phyloP scores from a whole-genome alignment of 2,113 vertebrate genomes.

The Pseudonaja textilis region DNA sequence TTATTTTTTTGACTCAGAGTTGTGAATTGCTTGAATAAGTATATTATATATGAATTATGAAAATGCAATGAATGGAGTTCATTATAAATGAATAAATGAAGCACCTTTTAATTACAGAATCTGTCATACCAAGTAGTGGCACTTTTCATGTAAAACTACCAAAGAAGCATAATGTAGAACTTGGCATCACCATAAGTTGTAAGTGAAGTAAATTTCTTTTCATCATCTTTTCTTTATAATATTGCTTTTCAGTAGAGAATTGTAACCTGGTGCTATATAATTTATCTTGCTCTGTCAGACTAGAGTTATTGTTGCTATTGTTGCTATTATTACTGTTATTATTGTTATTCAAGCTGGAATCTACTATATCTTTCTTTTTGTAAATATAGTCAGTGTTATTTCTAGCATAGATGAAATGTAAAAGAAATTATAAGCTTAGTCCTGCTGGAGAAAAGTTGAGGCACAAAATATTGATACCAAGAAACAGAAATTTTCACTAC shows the following conservation, averaged over 20 bases:
- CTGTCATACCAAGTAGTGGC: conserved; percentile 96
- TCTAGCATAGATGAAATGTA: conserved; percentile 21
- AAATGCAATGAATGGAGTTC: conserved; percentile 13
- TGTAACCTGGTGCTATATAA: not conserved
- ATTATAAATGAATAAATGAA: conserved; percentile 24
- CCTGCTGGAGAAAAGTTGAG: conserved; percentile 9
- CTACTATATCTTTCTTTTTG: conserved; percentile 25
- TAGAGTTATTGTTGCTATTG: not conserved
- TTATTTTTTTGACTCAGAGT: conserved; percentile 14
- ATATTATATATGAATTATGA: not conserved
- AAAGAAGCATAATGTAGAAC: conserved; percentile 95
- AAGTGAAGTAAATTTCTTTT: conserved; percentile 69
- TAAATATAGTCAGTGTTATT: conserved; percentile 11
- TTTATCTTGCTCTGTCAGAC: conserved; percentile 25
- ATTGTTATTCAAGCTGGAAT: not conserved
- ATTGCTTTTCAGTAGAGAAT: not conserved
- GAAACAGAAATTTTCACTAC: not conserved
- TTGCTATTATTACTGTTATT: not conserved
- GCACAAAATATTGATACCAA: conserved; percentile 4
- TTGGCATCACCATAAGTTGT: conserved; percentile 98
- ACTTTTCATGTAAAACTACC: conserved; percentile 98
- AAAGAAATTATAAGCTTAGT: conserved; percentile 19
- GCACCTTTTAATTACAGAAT: conserved; percentile 77
- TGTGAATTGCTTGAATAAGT: not conserved
- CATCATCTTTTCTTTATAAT: not conserved